These are phyloP conservation scores for Rhinichthys osculus DNA, from an alignment of 2,797 vertebrate species.

Conservation along the genomic window DNA sequence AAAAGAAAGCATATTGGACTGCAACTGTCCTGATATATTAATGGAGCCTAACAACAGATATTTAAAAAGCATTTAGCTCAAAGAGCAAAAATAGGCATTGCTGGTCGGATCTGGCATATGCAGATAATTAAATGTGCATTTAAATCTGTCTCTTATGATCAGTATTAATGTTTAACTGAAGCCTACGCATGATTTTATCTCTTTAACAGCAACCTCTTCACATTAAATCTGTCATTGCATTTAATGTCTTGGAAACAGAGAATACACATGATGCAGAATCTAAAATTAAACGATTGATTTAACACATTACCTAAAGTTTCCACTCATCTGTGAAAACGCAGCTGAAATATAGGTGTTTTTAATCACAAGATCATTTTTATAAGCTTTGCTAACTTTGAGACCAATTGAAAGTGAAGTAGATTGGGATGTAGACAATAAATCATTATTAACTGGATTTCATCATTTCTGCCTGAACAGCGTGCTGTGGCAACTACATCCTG, in stretches of 20 bases:
- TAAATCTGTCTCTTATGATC: conserved; percentile 30
- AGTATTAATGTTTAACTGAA: conserved; percentile 9
- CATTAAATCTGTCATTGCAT: background rate
- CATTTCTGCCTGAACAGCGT: conserved; percentile 9
- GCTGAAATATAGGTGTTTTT: background rate
- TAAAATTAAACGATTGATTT: conserved; percentile 42
- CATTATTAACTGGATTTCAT: conserved; percentile 17
- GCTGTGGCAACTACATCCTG: conserved; percentile 34
- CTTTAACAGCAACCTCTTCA: conserved; percentile 5
- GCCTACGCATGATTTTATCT: background rate
- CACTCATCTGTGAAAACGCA: conserved; percentile 1
- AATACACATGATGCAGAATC: background rate
- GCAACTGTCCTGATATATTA: conserved; percentile 5
- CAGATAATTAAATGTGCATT: conserved; percentile 17
- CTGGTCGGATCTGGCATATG: conserved; percentile 24
- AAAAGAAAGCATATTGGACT: conserved; percentile 11
- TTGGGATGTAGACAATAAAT: conserved; percentile 18
- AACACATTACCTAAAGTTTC: conserved; percentile 3
- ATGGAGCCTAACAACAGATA: conserved; percentile 7
- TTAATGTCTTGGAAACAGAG: background rate
- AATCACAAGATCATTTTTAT: conserved; percentile 2
- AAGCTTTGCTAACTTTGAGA: conserved; percentile 1
- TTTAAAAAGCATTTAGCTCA: conserved; percentile 35
- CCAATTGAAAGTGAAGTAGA: conserved; percentile 11
- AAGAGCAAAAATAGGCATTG: conserved; percentile 14